Base-by-base conservation (phyloP, 2,113 vertebrate genomes). In the Oncorhynchus masou region DNA sequence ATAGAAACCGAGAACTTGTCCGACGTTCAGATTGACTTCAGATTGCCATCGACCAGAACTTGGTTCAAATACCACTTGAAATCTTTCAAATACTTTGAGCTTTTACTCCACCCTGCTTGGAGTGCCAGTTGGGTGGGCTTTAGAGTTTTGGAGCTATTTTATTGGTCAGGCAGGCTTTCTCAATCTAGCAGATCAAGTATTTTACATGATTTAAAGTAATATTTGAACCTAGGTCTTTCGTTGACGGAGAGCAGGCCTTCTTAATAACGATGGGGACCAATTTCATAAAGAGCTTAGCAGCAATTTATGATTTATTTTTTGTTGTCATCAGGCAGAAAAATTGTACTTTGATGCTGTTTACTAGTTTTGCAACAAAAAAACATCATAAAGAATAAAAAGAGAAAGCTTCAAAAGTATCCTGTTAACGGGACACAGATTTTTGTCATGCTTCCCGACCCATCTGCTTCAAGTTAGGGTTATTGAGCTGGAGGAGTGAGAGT, bases 391-490 rank as follows among this genome's bases (percentile, higher is more conserved):
- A 90, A 88, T 91, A 70, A 79, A 79, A 51, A 34, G 76, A 60
- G 51, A 78, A 83, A 92, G 91, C 90, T 93, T 93, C 75, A 94
- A 91, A 91, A 89, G 92, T 94, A 91, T 91, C 86, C 29, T 85
- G 90, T 87, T 96, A 96, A 96, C 94, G 88, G 94, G 93, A 95
- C 92, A 94, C 95, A 96, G 94, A 96, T 95, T 96, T 95, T 94
- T 95, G 94, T 95, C 92, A 94, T 91, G 48, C 89, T 92, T 94
- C 94, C 95, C 94, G 89, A 74, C 1, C 90, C 94, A 96, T 95
- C 95, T 96, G 95, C 93, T 95, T 95, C 93, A 88, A 92, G 94
- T 96, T 96, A 95, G 90, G 86, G 83, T 13, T 29, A 29, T 77
- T 89, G 73, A 67, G 68, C n/a, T 66, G 29, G 60, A 74, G 70